Evolutionary conservation across 2,888 invertebrate species (phyloP), one percentile per base, ranked within the genome.

Genomic region (Andrena flavipes): DNA sequence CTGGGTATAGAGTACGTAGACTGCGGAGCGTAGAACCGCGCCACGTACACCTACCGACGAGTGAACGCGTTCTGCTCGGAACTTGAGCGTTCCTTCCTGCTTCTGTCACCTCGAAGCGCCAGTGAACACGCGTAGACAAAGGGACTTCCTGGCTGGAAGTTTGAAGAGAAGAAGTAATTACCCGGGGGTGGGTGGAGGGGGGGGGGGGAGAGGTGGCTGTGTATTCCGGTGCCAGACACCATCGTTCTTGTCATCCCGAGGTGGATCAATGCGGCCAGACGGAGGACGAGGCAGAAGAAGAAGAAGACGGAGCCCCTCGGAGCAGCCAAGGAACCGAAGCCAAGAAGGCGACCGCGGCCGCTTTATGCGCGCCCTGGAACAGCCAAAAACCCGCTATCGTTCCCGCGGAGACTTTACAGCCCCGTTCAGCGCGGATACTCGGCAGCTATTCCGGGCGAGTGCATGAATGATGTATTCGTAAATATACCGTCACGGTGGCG

Each of bases 61-160:
- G 10, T 8, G n/a, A 63, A 35, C 33, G 63, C 63, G 6, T 63
- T 33, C 63, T n/a, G 23, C 42, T 4, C 42, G 42, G 13, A 35
- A 33, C 13, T 26, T 6, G 35, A 68, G 63, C 77, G 74, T 82
- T 72, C 80, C 42, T 29, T 6, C 7, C 64, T 33, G 23, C 7
- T 65, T 23, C 29, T 16, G 64, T n/a, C 48, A 20, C 48, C 48
- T 13, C 64, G 7, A 80, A 78, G 74, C 75, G 76, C 77, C 85
- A 85, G 85, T 81, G 13, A 42, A 42, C 84, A 77, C 86, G 81
- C 77, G 77, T 82, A 79, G 73, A 80, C 84, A 74, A 81, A 75
- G 69, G 59, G 54, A 56, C 26, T 35, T 23, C n/a, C 49, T 51
- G 51, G 26, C 42, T 35, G 54, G 29, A 26, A 26, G 72, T 49